Percentiles rank a stretch among this genome's conserved stretches.
Conservation (phyloP, 1,140 invertebrate genomes). For the Bombus confusus region DNA sequence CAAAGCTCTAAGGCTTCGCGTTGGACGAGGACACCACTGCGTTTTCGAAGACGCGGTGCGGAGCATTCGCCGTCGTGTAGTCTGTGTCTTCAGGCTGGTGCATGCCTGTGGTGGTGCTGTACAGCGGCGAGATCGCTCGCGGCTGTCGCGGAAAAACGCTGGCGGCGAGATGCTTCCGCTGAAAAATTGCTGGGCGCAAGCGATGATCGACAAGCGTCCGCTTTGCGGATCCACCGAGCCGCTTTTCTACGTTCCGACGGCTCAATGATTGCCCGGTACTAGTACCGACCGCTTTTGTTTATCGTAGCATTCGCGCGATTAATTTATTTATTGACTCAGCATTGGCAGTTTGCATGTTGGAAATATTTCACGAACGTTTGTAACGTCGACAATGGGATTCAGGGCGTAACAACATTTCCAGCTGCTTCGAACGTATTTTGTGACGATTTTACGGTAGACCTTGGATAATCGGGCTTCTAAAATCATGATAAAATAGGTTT, state of each 20-base stretch:
- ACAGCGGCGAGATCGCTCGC: conserved; percentile 37
- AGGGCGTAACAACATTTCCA: too few species aligned
- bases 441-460: too few species aligned
- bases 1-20: neutral
- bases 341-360: too few species aligned
- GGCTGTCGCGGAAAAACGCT: conserved; percentile 31
- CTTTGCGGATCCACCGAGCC: neutral
- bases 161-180: conserved; percentile 18
- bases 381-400: too few species aligned
- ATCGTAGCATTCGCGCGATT: too few species aligned
- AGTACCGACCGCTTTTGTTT: too few species aligned
- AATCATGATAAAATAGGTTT: too few species aligned
- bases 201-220: conserved; percentile 29
- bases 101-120: neutral
- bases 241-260: neutral
- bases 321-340: too few species aligned
- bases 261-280: too few species aligned
- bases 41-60: neutral
- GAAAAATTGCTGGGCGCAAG: conserved; percentile 52
- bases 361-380: too few species aligned
- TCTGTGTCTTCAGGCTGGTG: neutral
- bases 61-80: conserved; percentile 12
- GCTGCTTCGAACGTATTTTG: too few species aligned
- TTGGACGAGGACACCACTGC: neutral
- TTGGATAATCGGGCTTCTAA: too few species aligned